These are phyloP conservation scores for Perithous albicinctus DNA, from an alignment of 2,888 invertebrate genomes.

Conservation along the genomic window DNA sequence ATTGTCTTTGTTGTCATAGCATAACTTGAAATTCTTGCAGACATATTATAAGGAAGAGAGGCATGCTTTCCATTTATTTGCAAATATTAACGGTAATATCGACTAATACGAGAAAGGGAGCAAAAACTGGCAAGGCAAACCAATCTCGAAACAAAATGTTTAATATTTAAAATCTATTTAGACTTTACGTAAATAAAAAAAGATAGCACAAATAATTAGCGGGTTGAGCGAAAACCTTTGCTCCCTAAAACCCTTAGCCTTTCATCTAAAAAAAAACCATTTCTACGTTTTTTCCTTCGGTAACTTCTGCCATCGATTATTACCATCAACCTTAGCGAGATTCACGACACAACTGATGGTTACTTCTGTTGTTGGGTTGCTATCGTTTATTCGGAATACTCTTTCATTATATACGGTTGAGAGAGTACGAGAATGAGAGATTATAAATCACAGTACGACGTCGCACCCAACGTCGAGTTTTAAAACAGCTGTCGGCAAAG, in stretches of 20 bases:
- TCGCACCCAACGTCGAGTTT: conserved; percentile 14
- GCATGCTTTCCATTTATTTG: too few species aligned
- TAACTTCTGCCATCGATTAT: background rate
- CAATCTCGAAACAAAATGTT: too few species aligned
- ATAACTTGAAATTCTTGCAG: background rate
- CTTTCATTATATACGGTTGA: background rate
- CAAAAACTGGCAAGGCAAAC: too few species aligned
- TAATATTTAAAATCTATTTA: too few species aligned
- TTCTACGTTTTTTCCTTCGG: background rate
- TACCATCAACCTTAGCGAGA: conserved; percentile 2
- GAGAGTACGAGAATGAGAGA: conserved; percentile 3
- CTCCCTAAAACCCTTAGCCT: background rate
- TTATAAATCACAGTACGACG: conserved; percentile 41
- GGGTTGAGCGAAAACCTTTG: background rate
- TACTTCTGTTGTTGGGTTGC: conserved; percentile 5
- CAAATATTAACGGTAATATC: too few species aligned
- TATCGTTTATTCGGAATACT: conserved; percentile 2
- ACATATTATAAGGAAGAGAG: background rate
- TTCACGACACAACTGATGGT: conserved; percentile 1
- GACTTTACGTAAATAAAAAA: too few species aligned
- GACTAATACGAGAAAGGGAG: too few species aligned
- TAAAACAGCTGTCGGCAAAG: conserved; percentile 38
- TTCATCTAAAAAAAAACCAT: background rate
- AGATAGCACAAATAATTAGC: background rate
- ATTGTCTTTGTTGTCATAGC: background rate